phyloP scores from a whole-genome alignment of 1,140 invertebrate species.

The Drepana arcuata region DNA sequence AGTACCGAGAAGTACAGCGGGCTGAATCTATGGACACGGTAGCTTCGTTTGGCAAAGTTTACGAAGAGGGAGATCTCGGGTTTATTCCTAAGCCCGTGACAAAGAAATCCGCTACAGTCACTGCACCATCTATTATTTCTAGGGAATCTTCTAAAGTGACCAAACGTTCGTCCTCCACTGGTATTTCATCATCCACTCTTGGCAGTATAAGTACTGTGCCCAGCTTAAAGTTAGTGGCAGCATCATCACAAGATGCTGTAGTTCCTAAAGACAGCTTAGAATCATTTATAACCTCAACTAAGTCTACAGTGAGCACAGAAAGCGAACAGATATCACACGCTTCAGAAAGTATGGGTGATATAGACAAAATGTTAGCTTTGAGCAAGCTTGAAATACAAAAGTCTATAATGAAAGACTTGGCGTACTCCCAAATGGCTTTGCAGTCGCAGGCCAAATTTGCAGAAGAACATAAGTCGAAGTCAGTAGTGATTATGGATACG shows the following conservation, averaged over 20 bases:
- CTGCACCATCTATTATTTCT: conserved; percentile 14
- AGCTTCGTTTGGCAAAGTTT: conserved; percentile 53
- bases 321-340: conserved; percentile 29
- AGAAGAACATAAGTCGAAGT: conserved; percentile 18
- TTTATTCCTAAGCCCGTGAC: conserved; percentile 62
- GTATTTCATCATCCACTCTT: conserved; percentile 20
- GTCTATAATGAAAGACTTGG: conserved; percentile 50
- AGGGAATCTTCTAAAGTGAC: conserved; percentile 26
- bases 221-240: conserved; percentile 42
- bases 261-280: conserved; percentile 33
- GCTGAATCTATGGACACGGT: conserved; percentile 57
- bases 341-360: conserved; percentile 19
- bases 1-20: conserved; percentile 46
- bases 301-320: conserved; percentile 38
- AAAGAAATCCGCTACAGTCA: conserved; percentile 28
- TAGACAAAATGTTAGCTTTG: conserved; percentile 38
- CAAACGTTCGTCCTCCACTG: conserved; percentile 11
- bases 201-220: conserved; percentile 52
- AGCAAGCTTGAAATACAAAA: conserved; percentile 59
- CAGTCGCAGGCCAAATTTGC: conserved; percentile 26
- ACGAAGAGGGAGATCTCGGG: conserved; percentile 73
- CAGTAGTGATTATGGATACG: conserved; percentile 21
- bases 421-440: conserved; percentile 33
- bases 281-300: conserved; percentile 46
- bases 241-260: conserved; percentile 18